phyloP scores from a whole-genome alignment of 2,113 vertebrate genomes.

The Pleuronectes platessa region DNA sequence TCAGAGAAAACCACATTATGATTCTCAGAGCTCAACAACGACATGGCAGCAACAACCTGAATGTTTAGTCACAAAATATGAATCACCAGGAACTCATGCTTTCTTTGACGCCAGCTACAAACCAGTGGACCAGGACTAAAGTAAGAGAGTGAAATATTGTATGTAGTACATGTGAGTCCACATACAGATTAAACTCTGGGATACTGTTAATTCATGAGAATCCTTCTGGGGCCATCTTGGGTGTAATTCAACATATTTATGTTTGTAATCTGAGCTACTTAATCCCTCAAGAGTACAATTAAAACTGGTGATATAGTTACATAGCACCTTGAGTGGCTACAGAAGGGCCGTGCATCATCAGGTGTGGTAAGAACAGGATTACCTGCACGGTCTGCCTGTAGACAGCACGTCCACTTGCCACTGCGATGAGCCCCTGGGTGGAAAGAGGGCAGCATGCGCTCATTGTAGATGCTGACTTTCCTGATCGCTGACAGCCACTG shows the following conservation, averaged over 20 bases:
- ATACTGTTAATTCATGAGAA: background rate
- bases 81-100: constrained; percentile 2
- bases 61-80: constrained; percentile 28
- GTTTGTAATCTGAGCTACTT: too few relatives aligned
- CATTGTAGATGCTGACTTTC: constrained; percentile 88
- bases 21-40: constrained; percentile 28
- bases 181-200: background rate
- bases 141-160: background rate
- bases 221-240: background rate
- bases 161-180: too few relatives aligned
- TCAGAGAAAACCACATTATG: constrained; percentile 19
- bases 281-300: too few relatives aligned
- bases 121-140: background rate
- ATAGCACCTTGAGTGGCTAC: background rate
- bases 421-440: constrained; percentile 87
- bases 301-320: background rate
- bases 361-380: constrained; percentile 52
- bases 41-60: constrained; percentile 31
- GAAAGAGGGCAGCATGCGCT: constrained; percentile 84
- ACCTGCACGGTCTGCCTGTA: constrained; percentile 84
- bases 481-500: constrained; percentile 93
- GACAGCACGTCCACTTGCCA: constrained; percentile 91
- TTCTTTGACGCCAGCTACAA: constrained; percentile 3
- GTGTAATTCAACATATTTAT: background rate
- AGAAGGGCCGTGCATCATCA: constrained; percentile 6